A percentile compares a stretch with the other conserved stretches of the same genome.
phyloP scores from a whole-genome alignment of 1,140 invertebrate species.

The Aphis gossypii region DNA sequence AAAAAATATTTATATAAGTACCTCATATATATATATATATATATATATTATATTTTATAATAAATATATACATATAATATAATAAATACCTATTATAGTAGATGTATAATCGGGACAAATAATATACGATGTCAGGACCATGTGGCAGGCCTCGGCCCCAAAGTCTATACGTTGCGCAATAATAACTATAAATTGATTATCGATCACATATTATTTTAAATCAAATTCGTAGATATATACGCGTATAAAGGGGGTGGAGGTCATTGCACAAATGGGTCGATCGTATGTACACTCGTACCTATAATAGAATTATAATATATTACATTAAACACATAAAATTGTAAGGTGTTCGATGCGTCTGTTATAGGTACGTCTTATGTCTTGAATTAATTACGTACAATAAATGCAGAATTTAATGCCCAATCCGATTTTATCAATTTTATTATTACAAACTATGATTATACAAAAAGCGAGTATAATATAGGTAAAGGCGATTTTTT shows the following conservation, averaged over 20 bases:
- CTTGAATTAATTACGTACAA: neutral
- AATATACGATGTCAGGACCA: neutral
- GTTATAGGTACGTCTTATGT: neutral
- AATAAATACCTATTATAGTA: neutral
- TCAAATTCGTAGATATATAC: neutral
- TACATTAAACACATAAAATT: neutral
- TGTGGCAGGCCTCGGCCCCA: neutral
- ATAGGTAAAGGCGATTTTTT: neutral
- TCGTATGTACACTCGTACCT: neutral
- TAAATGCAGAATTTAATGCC: neutral
- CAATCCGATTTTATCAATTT: neutral
- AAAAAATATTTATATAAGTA: neutral
- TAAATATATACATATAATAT: neutral
- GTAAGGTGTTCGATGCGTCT: neutral
- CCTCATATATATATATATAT: neutral
- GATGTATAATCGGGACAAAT: conserved; percentile 39
- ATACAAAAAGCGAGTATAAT: neutral
- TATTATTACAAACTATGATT: neutral
- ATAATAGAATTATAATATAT: too few species aligned
- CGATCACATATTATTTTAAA: neutral
- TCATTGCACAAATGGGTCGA: neutral
- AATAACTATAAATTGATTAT: neutral
- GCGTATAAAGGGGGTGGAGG: neutral
- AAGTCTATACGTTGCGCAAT: neutral
- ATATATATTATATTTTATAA: neutral